phyloP scores from a whole-genome alignment of 2,888 invertebrate genomes.

The Acleris laterana region DNA sequence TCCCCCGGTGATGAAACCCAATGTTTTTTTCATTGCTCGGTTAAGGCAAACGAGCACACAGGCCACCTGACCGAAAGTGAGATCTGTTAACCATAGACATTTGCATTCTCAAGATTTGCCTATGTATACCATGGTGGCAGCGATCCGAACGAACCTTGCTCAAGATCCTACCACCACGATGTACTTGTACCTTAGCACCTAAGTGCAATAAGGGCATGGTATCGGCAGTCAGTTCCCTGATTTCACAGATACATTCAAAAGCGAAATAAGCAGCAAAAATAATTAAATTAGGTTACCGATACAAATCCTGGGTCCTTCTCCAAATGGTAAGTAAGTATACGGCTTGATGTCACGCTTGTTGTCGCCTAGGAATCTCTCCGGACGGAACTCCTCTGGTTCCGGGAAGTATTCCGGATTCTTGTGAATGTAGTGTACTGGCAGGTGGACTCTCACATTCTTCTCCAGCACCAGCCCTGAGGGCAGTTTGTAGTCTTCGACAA shows the following conservation, averaged over 20 bases:
- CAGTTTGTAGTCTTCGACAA: conserved; percentile 59
- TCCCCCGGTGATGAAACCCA: too few species aligned
- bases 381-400: conserved; percentile 59
- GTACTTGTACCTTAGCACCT: too few species aligned
- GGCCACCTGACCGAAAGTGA: too few species aligned
- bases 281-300: conserved; percentile 63
- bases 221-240: too few species aligned
- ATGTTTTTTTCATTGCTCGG: too few species aligned
- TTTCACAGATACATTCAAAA: background rate
- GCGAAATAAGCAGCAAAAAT: background rate
- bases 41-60: too few species aligned
- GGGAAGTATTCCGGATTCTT: conserved; percentile 59
- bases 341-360: conserved; percentile 55
- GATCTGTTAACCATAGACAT: too few species aligned
- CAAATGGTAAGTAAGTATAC: conserved; percentile 67
- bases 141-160: too few species aligned
- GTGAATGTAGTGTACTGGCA: conserved; percentile 65
- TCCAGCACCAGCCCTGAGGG: conserved; percentile 58
- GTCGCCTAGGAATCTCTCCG: conserved; percentile 62
- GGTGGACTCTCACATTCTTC: conserved; percentile 60
- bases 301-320: conserved; percentile 68
- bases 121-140: too few species aligned
- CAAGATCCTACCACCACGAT: too few species aligned
- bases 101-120: too few species aligned
- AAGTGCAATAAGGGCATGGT: too few species aligned